phyloP scores from a whole-genome alignment of 2,888 invertebrate species.

The Syrphus vitripennis region DNA sequence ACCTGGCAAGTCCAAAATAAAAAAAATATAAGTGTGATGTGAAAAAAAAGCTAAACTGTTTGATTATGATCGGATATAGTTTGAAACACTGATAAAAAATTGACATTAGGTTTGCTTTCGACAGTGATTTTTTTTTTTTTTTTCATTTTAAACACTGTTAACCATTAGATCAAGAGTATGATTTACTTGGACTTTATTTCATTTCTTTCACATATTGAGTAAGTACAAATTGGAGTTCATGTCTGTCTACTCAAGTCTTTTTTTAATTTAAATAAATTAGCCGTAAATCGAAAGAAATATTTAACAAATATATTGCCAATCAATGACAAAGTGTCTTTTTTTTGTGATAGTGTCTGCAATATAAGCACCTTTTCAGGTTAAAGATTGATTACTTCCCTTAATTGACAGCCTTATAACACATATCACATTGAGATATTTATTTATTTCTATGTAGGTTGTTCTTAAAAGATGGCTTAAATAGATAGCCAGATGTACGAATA shows the following conservation, averaged over 20 bases:
- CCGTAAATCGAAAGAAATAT: slow-evolving; percentile 45
- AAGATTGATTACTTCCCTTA: neutral
- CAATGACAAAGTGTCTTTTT: slow-evolving; percentile 22
- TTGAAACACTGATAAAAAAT: too few species aligned
- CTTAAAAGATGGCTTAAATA: neutral
- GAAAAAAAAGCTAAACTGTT: too few species aligned
- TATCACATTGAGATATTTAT: neutral
- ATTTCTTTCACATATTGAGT: slow-evolving; percentile 8
- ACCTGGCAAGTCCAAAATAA: too few species aligned
- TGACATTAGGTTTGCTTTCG: too few species aligned
- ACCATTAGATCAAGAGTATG: neutral
- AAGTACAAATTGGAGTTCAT: neutral
- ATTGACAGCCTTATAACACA: neutral
- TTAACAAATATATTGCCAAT: slow-evolving; percentile 33
- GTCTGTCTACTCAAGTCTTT: neutral
- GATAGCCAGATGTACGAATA: neutral
- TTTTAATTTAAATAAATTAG: slow-evolving; percentile 17
- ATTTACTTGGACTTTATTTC: neutral
- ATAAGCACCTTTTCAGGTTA: neutral
- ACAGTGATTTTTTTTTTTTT: neutral
- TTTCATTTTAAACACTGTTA: too few species aligned
- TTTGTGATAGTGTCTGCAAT: neutral
- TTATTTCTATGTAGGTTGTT: neutral
- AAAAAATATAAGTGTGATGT: too few species aligned
- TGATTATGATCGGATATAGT: too few species aligned